A percentile compares a stretch with the other conserved stretches of the same genome.
These are phyloP conservation scores for Axinella damicornis DNA, from an alignment of 37 sponge, comb jelly and placozoan species.

Conservation along the genomic window DNA sequence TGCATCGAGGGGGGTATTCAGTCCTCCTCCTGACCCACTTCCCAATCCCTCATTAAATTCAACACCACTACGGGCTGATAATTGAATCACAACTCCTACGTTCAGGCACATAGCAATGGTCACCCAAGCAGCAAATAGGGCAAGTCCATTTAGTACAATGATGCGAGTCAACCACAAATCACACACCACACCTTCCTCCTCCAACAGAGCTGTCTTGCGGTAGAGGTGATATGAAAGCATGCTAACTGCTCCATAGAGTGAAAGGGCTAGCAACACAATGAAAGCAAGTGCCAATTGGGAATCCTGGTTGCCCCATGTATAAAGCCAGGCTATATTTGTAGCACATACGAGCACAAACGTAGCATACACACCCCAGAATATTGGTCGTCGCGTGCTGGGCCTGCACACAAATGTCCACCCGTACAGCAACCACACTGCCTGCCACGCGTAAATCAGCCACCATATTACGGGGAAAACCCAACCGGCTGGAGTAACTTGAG, in stretches of 20 bases:
- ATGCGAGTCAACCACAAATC: conserved; percentile 20
- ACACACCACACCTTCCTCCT: background rate
- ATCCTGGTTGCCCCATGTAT: conserved; percentile 33
- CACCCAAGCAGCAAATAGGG: conserved; percentile 26
- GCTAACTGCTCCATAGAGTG: background rate
- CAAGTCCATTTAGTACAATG: conserved; percentile 40
- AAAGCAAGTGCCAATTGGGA: conserved; percentile 42
- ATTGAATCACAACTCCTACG: conserved; percentile 22
- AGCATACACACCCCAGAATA: conserved; percentile 15
- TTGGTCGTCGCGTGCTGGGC: conserved; percentile 7
- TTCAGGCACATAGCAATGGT: conserved; percentile 20
- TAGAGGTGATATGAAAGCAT: background rate
- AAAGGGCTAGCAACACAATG: conserved; percentile 2
- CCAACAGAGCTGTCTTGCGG: background rate
- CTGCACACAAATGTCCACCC: conserved; percentile 51
- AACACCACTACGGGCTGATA: background rate
- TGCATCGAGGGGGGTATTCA: background rate
- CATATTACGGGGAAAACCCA: conserved; percentile 12
- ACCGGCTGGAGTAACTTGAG: background rate
- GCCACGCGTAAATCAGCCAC: conserved; percentile 58
- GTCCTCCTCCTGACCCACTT: no score
- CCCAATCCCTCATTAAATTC: no score
- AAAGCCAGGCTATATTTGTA: conserved; percentile 49
- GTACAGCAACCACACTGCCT: conserved; percentile 49
- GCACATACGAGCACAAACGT: conserved; percentile 12